A percentile compares a stretch with the other conserved stretches of the same genome.
Conservation (phyloP, 2,113 vertebrate genomes). For the Pheucticus melanocephalus region DNA sequence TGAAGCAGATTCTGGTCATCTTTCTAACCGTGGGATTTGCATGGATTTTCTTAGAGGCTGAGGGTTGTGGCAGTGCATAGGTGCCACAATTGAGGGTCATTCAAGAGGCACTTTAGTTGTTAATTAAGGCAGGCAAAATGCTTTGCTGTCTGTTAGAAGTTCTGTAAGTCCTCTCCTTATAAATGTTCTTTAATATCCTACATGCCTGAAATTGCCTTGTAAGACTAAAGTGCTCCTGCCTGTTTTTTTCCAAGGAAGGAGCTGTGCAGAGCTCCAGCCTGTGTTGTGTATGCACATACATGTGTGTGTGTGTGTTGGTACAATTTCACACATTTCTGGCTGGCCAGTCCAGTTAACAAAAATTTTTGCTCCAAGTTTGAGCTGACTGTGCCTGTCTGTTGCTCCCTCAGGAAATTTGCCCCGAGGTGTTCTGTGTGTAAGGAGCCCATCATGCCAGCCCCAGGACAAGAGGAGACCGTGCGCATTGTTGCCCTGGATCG, state of each 20-base stretch:
- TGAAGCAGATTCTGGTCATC: not conserved
- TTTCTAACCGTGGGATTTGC: not conserved
- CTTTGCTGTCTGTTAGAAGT: not conserved
- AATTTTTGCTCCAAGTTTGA: not conserved
- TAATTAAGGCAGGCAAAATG: not conserved
- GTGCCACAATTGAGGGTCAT: fast-evolving
- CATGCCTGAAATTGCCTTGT: not conserved
- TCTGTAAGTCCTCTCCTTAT: not conserved
- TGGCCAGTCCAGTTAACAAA: not conserved
- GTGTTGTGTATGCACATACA: fast-evolving
- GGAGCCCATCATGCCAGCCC: conserved; percentile 95
- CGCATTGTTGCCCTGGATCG: conserved; percentile 97
- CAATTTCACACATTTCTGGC: not conserved
- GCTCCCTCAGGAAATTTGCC: conserved; percentile 89
- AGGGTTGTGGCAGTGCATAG: not conserved
- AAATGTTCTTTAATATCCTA: not conserved
- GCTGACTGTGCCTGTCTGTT: not conserved
- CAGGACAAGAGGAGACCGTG: conserved; percentile 96
- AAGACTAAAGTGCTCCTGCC: not conserved
- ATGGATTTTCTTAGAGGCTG: not conserved
- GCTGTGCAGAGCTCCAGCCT: not conserved
- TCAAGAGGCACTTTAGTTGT: not conserved
- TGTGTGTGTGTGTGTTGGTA: not conserved
- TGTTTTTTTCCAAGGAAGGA: not conserved
- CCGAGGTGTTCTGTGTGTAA: conserved; percentile 95